Evolutionary conservation across 1,140 invertebrate species (phyloP).

Genomic region (Lycorma delicatula): DNA sequence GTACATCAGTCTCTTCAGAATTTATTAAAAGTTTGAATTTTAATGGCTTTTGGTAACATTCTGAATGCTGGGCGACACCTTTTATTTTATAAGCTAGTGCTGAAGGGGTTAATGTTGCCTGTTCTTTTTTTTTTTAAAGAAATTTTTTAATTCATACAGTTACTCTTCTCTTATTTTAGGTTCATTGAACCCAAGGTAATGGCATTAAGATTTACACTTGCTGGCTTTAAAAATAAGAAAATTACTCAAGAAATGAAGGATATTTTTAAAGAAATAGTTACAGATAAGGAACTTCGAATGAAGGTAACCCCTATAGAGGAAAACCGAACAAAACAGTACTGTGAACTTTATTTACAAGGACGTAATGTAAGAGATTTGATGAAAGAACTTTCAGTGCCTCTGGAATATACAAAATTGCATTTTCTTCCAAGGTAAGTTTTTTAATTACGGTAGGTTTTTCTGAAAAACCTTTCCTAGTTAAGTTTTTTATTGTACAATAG

Average conservation of each 20-base stretch:
- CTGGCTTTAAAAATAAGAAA: slow-evolving; percentile 53
- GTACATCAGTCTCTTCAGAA: too few relatives aligned
- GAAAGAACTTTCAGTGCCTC: slow-evolving; percentile 32
- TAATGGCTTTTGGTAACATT: too few relatives aligned
- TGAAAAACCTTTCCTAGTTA: too few relatives aligned
- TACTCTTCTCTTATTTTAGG: too few relatives aligned
- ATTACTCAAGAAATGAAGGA: slow-evolving; percentile 56
- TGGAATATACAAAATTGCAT: slow-evolving; percentile 44
- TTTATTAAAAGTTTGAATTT: too few relatives aligned
- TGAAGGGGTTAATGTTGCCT: too few relatives aligned
- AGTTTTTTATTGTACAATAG: too few relatives aligned
- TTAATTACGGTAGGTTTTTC: too few relatives aligned
- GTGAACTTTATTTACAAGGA: slow-evolving; percentile 50
- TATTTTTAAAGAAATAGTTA: slow-evolving; percentile 56
- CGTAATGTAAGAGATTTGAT: slow-evolving; percentile 46
- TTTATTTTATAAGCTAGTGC: too few relatives aligned
- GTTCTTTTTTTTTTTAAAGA: too few relatives aligned
- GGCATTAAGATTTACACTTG: slow-evolving; percentile 60
- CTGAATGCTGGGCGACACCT: too few relatives aligned
- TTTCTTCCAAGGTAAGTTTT: slow-evolving; percentile 35
- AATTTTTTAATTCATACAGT: too few relatives aligned
- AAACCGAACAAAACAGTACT: slow-evolving; percentile 55
- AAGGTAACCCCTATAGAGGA: slow-evolving; percentile 54
- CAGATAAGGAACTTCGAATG: slow-evolving; percentile 48
- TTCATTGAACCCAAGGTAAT: slow-evolving; percentile 53